Evolutionary conservation across 2,888 invertebrate species (phyloP).

Genomic region (Pilophorus perplexus): DNA sequence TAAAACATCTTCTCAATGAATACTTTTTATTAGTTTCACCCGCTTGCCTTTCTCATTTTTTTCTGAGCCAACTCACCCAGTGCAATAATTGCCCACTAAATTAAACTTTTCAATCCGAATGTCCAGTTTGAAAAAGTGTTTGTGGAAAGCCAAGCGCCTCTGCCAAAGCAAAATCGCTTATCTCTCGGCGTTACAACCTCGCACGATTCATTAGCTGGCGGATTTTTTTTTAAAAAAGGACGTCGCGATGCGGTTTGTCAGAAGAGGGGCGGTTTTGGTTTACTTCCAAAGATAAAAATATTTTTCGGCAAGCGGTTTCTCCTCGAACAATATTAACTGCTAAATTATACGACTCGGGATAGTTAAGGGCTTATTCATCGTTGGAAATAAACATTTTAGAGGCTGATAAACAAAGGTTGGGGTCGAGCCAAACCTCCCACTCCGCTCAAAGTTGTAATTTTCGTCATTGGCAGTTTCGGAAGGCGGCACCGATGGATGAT

Average conservation of each 20-base stretch:
- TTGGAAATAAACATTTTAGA: slow-evolving; percentile 25
- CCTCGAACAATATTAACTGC: slow-evolving; percentile 21
- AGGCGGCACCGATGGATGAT: too few species aligned
- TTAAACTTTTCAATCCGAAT: not conserved
- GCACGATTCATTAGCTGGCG: slow-evolving; percentile 21
- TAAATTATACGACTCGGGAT: slow-evolving; percentile 22
- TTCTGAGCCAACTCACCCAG: too few species aligned
- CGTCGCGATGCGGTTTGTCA: too few species aligned
- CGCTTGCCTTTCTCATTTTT: too few species aligned
- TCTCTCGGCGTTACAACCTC: not conserved
- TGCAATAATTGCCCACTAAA: too few species aligned
- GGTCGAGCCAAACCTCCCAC: not conserved
- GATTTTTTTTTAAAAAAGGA: not conserved
- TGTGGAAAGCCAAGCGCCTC: not conserved
- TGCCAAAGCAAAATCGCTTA: not conserved
- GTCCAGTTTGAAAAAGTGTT: not conserved
- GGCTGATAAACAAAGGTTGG: slow-evolving; percentile 30
- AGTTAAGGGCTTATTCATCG: slow-evolving; percentile 21
- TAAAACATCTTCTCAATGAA: too few species aligned
- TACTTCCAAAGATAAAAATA: slow-evolving; percentile 27
- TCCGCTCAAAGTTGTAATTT: not conserved
- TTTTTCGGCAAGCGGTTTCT: slow-evolving; percentile 11
- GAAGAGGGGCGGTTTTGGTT: slow-evolving; percentile 2
- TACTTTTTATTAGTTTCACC: too few species aligned
- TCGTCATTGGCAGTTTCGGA: not conserved